These are phyloP conservation scores for Chunga burmeisteri DNA, from an alignment of 2,113 vertebrate genomes.

Conservation along the genomic window DNA sequence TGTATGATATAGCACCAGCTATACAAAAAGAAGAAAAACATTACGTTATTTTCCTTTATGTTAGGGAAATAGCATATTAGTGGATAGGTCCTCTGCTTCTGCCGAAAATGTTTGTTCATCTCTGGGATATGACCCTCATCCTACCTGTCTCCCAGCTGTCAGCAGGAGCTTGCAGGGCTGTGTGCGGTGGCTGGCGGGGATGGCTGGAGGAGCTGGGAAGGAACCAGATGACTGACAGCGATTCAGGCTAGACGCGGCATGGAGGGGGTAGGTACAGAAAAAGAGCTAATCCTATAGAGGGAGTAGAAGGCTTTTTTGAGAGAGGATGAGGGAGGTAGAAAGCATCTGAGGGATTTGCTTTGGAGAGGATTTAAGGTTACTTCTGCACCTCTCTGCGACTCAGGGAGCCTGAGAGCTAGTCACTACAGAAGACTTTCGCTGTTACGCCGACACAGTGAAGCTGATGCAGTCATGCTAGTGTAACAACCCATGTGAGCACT, in stretches of 20 bases:
- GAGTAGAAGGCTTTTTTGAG: conserved; percentile 10
- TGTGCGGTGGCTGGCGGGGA: neutral
- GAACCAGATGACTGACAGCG: conserved; percentile 11
- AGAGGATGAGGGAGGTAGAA: neutral
- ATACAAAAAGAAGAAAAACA: neutral
- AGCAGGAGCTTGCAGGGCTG: neutral
- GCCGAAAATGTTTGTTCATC: neutral
- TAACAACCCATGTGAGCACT: neutral
- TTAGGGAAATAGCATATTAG: neutral
- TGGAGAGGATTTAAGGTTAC: conserved; percentile 27
- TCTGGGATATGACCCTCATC: neutral
- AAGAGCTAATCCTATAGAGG: conserved; percentile 26
- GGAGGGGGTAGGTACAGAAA: neutral
- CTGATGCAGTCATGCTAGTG: neutral
- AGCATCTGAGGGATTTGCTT: conserved; percentile 16
- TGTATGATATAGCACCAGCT: neutral
- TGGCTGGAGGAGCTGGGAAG: conserved; percentile 32
- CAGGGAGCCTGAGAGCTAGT: neutral
- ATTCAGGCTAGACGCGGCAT: neutral
- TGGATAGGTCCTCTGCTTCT: neutral
- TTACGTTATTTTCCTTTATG: neutral
- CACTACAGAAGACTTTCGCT: neutral
- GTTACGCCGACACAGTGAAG: neutral
- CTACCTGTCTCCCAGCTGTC: conserved; percentile 20
- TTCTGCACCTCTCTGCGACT: neutral